These are phyloP conservation scores for Leptinotarsa texana DNA, from an alignment of 1,140 invertebrate genomes.

Conservation along the genomic window DNA sequence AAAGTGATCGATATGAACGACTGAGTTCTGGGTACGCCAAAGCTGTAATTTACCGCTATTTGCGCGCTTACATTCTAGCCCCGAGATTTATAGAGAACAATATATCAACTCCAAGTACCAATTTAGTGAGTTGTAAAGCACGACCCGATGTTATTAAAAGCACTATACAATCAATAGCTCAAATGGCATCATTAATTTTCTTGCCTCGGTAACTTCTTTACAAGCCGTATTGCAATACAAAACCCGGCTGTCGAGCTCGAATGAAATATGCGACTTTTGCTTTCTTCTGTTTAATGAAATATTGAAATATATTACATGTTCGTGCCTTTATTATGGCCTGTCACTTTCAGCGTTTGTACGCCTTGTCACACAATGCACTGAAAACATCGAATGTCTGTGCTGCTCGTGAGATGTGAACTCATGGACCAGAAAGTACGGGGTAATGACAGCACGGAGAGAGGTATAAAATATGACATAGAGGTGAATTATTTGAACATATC, in stretches of 20 bases:
- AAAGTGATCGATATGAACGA: slow-evolving; percentile 43
- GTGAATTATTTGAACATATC: no score
- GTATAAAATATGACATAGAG: no score
- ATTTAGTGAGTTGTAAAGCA: slow-evolving; percentile 48
- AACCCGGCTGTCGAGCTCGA: slow-evolving; percentile 34
- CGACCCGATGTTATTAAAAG: slow-evolving; percentile 46
- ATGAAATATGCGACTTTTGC: slow-evolving; percentile 41
- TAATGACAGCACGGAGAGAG: no score
- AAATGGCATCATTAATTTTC: slow-evolving; percentile 47
- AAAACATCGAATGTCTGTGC: not conserved
- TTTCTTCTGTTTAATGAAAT: slow-evolving; percentile 32
- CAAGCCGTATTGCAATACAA: slow-evolving; percentile 34
- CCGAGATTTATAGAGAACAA: slow-evolving; percentile 44
- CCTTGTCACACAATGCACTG: not conserved
- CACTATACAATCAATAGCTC: slow-evolving; percentile 45
- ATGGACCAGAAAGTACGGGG: not conserved
- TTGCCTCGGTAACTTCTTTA: slow-evolving; percentile 41
- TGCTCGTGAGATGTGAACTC: not conserved
- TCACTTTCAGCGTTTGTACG: slow-evolving; percentile 15
- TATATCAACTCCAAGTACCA: slow-evolving; percentile 46
- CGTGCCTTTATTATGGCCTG: slow-evolving; percentile 16
- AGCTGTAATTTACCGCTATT: slow-evolving; percentile 45
- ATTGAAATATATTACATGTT: slow-evolving; percentile 30
- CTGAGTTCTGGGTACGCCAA: slow-evolving; percentile 41
- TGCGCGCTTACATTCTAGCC: slow-evolving; percentile 44